These are phyloP conservation scores for Loris lydekkerianus DNA, from an alignment of 2,797 vertebrate species.

Conservation along the genomic window DNA sequence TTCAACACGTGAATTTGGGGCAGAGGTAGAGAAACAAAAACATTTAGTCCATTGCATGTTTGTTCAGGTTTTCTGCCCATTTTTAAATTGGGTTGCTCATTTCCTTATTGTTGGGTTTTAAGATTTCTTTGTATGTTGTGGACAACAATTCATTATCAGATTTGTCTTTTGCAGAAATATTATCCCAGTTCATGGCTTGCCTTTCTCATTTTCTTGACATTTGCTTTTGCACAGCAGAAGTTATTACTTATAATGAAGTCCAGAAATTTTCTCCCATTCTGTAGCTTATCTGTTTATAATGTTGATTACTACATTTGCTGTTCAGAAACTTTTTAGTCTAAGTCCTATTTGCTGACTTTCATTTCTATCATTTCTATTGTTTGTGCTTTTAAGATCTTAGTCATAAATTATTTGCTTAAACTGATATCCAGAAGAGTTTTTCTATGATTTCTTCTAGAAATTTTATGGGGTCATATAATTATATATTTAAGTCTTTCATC, in stretches of 20 bases:
- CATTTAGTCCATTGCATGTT: neutral
- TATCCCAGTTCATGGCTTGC: neutral
- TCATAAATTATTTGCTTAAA: neutral
- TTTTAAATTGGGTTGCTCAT: neutral
- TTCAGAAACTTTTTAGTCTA: neutral
- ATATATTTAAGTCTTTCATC: neutral
- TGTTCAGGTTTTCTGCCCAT: neutral
- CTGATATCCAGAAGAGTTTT: neutral
- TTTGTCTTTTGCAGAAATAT: neutral
- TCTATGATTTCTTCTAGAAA: neutral
- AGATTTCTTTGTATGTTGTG: neutral
- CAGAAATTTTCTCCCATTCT: neutral
- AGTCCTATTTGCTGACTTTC: neutral
- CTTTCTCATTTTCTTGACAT: neutral
- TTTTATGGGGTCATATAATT: neutral
- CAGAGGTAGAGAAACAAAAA: too few relatives aligned
- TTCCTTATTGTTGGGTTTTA: neutral
- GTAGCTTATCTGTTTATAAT: neutral
- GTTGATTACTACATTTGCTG: neutral
- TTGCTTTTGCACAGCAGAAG: neutral
- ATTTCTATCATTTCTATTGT: neutral
- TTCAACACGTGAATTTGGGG: neutral
- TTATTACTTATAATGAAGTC: neutral
- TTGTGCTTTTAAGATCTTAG: neutral
- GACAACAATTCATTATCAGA: neutral